These are phyloP conservation scores for Steinernema khuongi DNA, from an alignment of 1,140 invertebrate genomes.

Conservation along the genomic window DNA sequence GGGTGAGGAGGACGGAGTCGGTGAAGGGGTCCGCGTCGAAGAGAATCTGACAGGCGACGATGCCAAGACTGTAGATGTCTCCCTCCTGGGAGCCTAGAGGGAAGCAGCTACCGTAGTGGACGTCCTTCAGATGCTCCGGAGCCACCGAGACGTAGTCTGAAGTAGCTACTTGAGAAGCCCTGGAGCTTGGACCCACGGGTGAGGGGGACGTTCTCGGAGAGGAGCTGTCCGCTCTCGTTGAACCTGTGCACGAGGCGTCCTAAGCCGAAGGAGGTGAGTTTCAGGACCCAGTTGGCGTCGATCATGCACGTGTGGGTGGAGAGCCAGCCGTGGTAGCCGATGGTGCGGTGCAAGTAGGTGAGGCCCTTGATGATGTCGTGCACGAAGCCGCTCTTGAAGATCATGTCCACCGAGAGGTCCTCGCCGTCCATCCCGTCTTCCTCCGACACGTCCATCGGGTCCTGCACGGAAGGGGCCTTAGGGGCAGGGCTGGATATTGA, in stretches of 20 bases:
- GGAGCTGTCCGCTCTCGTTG: background rate
- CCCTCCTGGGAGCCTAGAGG: background rate
- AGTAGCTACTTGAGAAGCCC: background rate
- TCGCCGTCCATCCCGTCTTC: background rate
- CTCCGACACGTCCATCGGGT: background rate
- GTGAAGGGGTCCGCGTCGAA: slow-evolving; percentile 1
- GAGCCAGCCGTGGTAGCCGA: slow-evolving; percentile 13
- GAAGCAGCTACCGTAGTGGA: background rate
- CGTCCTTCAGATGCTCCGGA: background rate
- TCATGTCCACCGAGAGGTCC: slow-evolving; percentile 12
- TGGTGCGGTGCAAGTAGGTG: slow-evolving; percentile 4
- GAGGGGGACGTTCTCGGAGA: background rate
- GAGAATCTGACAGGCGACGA: background rate
- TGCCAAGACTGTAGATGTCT: background rate
- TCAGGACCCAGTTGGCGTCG: slow-evolving; percentile 8
- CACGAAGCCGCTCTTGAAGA: slow-evolving; percentile 11
- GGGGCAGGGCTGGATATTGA: background rate
- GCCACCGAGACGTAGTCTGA: background rate
- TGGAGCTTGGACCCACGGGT: background rate
- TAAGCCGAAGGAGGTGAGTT: background rate
- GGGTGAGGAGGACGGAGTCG: background rate
- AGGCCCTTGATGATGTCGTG: slow-evolving; percentile 16
- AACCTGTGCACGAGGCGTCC: background rate
- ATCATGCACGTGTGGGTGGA: slow-evolving; percentile 13
- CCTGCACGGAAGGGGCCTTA: slow-evolving; percentile 5